These are phyloP conservation scores for Adelphocoris suturalis DNA, from an alignment of 2,888 invertebrate species.

Conservation along the genomic window DNA sequence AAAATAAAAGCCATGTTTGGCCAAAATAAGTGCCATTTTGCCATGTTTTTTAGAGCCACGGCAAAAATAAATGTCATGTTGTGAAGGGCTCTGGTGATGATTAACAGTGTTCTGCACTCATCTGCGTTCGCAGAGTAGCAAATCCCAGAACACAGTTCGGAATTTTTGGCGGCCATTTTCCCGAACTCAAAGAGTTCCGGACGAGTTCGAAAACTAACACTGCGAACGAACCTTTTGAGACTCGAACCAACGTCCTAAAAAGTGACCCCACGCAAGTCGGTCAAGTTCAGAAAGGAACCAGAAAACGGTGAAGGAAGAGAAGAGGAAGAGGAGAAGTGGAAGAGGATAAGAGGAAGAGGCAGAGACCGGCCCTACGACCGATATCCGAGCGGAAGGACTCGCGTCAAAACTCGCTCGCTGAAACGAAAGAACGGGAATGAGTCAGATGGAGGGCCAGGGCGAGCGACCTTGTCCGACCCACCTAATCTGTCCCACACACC, in stretches of 20 bases:
- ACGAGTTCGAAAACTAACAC: no score
- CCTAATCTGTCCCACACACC: conserved; percentile 70
- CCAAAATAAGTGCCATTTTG: no score
- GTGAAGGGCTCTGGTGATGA: no score
- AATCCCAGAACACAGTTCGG: no score
- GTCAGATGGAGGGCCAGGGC: conserved; percentile 8
- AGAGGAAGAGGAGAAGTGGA: neutral
- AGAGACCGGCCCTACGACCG: neutral
- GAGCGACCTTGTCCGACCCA: conserved; percentile 65
- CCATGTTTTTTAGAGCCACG: no score
- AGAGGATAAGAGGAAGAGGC: neutral
- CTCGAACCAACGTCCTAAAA: neutral
- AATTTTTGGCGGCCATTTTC: no score
- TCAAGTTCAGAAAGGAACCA: conserved; percentile 23
- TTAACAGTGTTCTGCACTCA: no score
- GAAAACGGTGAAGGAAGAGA: neutral
- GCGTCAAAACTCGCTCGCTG: conserved; percentile 14
- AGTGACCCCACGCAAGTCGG: conserved; percentile 1
- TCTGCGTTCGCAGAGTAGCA: no score
- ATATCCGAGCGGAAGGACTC: conserved; percentile 4
- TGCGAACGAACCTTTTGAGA: no score
- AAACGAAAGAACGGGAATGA: conserved; percentile 17
- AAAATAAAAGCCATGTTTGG: no score
- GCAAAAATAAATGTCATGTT: no score
- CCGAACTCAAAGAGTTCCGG: no score